phyloP scores from a whole-genome alignment of 1,140 invertebrate genomes.

The Campoletis sonorensis region DNA sequence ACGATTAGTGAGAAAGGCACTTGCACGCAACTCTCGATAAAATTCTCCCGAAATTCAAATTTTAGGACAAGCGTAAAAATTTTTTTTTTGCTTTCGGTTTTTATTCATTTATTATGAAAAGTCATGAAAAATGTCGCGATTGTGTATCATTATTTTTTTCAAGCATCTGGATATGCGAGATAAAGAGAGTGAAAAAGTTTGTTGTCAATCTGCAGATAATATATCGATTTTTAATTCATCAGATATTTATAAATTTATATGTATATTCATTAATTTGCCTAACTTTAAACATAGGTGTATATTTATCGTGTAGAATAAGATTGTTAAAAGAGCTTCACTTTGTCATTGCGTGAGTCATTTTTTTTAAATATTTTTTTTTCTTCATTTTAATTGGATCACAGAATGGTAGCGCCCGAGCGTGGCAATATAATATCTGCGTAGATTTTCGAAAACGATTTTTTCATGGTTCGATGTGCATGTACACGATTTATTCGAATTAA shows the following conservation, averaged over 20 bases:
- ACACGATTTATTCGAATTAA: constrained; percentile 2
- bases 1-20: constrained; percentile 23
- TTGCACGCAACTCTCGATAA: constrained; percentile 21
- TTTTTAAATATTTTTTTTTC: constrained; percentile 39
- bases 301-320: constrained; percentile 53
- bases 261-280: constrained; percentile 28
- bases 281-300: constrained; percentile 54
- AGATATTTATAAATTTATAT: constrained; percentile 18
- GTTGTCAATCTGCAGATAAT: background rate
- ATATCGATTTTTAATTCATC: background rate
- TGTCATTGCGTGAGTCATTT: constrained; percentile 56
- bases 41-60: background rate
- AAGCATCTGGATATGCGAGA: no score
- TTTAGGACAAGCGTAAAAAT: constrained; percentile 9
- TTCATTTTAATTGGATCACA: constrained; percentile 67
- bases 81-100: no score
- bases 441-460: constrained; percentile 58
- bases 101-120: background rate
- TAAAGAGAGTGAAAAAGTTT: background rate
- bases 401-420: constrained; percentile 69
- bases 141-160: background rate
- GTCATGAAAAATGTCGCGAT: background rate
- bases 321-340: constrained; percentile 59
- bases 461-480: background rate
- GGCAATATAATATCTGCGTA: constrained; percentile 60